Percentiles rank a stretch among this genome's conserved stretches.
phyloP scores from a whole-genome alignment of 2,888 invertebrate species.

The Fragum whitleyi region DNA sequence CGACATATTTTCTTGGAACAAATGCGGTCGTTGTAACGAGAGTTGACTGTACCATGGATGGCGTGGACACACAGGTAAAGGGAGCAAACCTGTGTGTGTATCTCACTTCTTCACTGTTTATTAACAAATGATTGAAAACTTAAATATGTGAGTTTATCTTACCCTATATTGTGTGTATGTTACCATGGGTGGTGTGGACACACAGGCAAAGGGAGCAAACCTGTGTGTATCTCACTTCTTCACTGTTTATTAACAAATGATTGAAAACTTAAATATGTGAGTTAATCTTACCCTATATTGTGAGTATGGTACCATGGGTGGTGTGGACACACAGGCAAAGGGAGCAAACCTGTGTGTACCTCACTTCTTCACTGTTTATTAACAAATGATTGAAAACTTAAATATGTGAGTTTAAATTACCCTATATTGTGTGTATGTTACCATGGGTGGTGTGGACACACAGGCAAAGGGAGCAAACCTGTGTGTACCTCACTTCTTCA shows the following conservation, averaged over 20 bases:
- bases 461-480: slow-evolving; percentile 95
- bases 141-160: slow-evolving; percentile 16
- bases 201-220: slow-evolving; percentile 94
- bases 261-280: neutral
- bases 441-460: slow-evolving; percentile 94
- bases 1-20: too few species aligned
- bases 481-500: slow-evolving; percentile 96
- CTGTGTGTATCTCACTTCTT: slow-evolving; percentile 97
- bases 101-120: slow-evolving; percentile 95
- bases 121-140: too few species aligned
- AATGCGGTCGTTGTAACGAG: too few species aligned
- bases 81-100: slow-evolving; percentile 97
- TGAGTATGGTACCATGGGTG: slow-evolving; percentile 95
- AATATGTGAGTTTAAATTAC: slow-evolving; percentile 58
- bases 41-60: slow-evolving; percentile 96
- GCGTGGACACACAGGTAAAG: slow-evolving; percentile 93
- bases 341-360: slow-evolving; percentile 97
- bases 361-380: slow-evolving; percentile 94
- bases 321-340: slow-evolving; percentile 93
- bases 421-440: slow-evolving; percentile 90
- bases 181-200: slow-evolving; percentile 95
- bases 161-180: slow-evolving; percentile 89
- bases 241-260: too few species aligned
- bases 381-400: too few species aligned
- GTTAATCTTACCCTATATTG: slow-evolving; percentile 81